phyloP scores from a whole-genome alignment of 2,797 vertebrate genomes.

The Gila robusta region DNA sequence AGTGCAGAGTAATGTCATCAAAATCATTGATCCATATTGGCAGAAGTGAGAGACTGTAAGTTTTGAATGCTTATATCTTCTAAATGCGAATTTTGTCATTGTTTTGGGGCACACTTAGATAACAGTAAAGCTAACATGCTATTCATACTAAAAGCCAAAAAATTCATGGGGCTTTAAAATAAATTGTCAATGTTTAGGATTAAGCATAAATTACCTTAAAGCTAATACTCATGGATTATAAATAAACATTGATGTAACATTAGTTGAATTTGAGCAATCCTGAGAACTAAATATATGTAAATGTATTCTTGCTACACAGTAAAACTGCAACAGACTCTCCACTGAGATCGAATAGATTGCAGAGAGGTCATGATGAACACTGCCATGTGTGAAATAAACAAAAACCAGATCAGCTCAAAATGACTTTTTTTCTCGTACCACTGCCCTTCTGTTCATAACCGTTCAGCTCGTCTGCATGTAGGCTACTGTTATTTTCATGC shows the following conservation, averaged over 20 bases:
- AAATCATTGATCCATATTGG: no score
- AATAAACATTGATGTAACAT: neutral
- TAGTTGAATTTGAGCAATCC: neutral
- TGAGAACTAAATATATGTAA: slow-evolving; percentile 28
- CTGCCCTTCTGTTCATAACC: slow-evolving; percentile 38
- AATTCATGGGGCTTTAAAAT: neutral
- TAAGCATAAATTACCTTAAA: neutral
- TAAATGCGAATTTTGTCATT: no score
- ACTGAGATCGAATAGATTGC: slow-evolving; percentile 9
- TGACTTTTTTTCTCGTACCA: neutral
- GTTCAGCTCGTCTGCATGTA: slow-evolving; percentile 54
- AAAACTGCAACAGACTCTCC: slow-evolving; percentile 2
- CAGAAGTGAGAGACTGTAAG: no score
- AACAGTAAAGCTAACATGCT: no score
- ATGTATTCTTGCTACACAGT: slow-evolving; percentile 10
- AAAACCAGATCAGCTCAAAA: slow-evolving; percentile 27
- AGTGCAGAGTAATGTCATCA: no score
- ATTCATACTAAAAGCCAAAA: no score
- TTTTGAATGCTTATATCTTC: no score
- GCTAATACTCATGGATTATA: neutral
- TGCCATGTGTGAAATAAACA: slow-evolving; percentile 37
- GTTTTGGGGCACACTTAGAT: no score
- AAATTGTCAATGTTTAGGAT: neutral
- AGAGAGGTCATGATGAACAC: slow-evolving; percentile 43
- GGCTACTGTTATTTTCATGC: slow-evolving; percentile 64